These are phyloP conservation scores for Tipula lateralis DNA, from an alignment of 2,888 invertebrate genomes.

Conservation along the genomic window DNA sequence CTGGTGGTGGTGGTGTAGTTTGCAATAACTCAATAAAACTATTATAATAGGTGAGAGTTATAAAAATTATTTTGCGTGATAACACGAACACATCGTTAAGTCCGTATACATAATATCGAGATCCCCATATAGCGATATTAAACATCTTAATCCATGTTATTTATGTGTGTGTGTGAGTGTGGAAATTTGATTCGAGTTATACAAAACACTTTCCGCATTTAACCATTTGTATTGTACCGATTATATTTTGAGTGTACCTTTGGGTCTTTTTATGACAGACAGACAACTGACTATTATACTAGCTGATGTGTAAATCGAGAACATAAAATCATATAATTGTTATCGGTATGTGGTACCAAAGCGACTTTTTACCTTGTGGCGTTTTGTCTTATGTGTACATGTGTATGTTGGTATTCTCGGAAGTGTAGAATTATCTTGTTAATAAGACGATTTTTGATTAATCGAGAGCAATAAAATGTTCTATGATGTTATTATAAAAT, in stretches of 20 bases:
- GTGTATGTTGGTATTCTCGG: background rate
- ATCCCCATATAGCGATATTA: background rate
- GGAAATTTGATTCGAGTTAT: background rate
- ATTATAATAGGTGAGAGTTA: background rate
- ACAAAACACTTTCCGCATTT: background rate
- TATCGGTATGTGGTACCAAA: slow-evolving; percentile 1
- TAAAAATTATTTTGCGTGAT: slow-evolving; percentile 11
- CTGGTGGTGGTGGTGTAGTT: too few species aligned
- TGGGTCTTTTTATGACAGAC: slow-evolving; percentile 7
- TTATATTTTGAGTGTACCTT: background rate
- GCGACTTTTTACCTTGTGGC: background rate
- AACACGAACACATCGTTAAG: background rate
- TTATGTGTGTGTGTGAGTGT: background rate
- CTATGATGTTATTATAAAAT: too few species aligned
- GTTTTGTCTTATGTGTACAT: background rate
- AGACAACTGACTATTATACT: background rate
- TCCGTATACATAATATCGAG: too few species aligned
- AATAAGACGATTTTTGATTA: background rate
- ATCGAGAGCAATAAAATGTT: background rate
- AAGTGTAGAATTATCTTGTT: background rate
- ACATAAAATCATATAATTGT: slow-evolving; percentile 2
- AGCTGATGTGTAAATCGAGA: too few species aligned
- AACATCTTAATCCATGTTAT: background rate
- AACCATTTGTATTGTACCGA: background rate
- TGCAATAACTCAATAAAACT: slow-evolving; percentile 1